Evolutionary conservation across 2,888 invertebrate species (phyloP), one percentile per base, ranked within the genome.

Genomic region (Ophonus ardosiacus): DNA sequence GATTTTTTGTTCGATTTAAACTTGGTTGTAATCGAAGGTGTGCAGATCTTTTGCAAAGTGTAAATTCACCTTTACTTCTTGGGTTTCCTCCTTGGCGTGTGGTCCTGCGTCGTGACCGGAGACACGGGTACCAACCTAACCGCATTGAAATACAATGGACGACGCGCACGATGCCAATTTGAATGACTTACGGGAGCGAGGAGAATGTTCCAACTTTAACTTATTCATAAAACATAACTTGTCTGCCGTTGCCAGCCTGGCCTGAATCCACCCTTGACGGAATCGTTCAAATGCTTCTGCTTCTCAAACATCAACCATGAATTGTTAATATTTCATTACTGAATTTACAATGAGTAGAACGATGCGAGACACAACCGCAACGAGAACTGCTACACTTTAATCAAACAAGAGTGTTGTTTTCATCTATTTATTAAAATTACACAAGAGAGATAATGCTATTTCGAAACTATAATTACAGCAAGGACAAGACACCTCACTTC

Each of bases 171-270:
- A 74, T 88, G 88, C 88, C 89, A 90, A 90, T 90, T 90, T 90
- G 89, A 90, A 90, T 90, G 90, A 90, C 88, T 89, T 90, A 90
- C 88, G 87, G 88, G 86, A 87, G 87, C 88, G 89, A 89, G 88
- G 88, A 88, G 88, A 88, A 74, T 74, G 71, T 74, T 88, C 88
- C 88, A 86, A 87, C 88, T 88, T 88, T 88, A 89, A 90, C 89
- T 90, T 90, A 90, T 90, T 90, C 90, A 89, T 89, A 90, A 89
- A 88, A 88, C 90, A 90, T 90, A 90, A 90, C 90, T 90, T 89
- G 88, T 57, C 56, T 78, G 78, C 38, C 8, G 31, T 40, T 31
- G 61, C 13, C 61, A 38, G 59, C 43, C n/a, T 6, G 6, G 31
- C 0, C 18, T 17, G 38, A 21, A 59, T 59, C 79, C 24, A 79